Evolutionary conservation across 2,888 invertebrate species (phyloP).

Genomic region (Thyatira batis): DNA sequence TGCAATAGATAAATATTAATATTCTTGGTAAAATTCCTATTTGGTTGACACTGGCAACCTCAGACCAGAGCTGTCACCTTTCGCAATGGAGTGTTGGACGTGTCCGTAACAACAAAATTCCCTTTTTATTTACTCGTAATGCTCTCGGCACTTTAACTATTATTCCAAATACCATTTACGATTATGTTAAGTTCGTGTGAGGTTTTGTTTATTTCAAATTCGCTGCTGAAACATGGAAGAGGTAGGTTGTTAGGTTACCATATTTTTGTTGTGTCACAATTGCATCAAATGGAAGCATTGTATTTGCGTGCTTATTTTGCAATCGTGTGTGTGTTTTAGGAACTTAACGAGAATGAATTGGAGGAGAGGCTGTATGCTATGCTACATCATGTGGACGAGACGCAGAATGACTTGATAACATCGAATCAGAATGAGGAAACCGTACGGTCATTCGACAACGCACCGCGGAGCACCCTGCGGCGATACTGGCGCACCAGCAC

Average conservation of each 20-base stretch:
- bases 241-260: slow-evolving; percentile 64
- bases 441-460: slow-evolving; percentile 42
- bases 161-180: slow-evolving; percentile 59
- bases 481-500: slow-evolving; percentile 69
- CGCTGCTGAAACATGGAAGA: slow-evolving; percentile 74
- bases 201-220: slow-evolving; percentile 65
- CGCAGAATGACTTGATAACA: slow-evolving; percentile 52
- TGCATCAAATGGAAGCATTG: slow-evolving; percentile 10
- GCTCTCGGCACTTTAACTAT: slow-evolving; percentile 64
- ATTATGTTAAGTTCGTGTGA: slow-evolving; percentile 75
- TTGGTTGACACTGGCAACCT: slow-evolving; percentile 14
- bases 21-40: neutral
- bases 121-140: slow-evolving; percentile 70
- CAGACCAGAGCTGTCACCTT: slow-evolving; percentile 37
- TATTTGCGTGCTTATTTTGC: slow-evolving; percentile 46
- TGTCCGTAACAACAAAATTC: slow-evolving; percentile 67
- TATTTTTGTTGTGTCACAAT: slow-evolving; percentile 69
- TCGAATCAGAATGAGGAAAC: slow-evolving; percentile 37
- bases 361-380: slow-evolving; percentile 76
- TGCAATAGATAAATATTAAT: neutral
- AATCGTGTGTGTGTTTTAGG: slow-evolving; percentile 61
- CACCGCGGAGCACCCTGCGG: slow-evolving; percentile 57
- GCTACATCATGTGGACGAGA: slow-evolving; percentile 72
- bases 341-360: slow-evolving; percentile 76
- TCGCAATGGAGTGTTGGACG: slow-evolving; percentile 73